A percentile compares a stretch with the other conserved stretches of the same genome.
Evolutionary conservation across 2,113 vertebrate species (phyloP).

Genomic region (Parus major): DNA sequence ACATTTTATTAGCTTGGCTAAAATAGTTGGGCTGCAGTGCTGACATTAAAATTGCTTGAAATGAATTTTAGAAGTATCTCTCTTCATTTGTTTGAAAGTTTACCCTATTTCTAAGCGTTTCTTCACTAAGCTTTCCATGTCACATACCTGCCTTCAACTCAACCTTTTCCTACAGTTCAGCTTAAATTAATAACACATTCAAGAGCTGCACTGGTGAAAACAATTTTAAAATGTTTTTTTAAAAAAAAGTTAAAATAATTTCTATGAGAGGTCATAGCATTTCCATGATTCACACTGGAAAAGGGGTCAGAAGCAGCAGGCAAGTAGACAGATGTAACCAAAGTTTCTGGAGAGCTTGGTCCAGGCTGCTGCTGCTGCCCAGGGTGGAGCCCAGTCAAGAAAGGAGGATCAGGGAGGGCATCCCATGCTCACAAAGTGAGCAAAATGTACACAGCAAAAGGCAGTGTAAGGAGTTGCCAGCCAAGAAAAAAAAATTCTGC

Average conservation of each 20-base stretch:
- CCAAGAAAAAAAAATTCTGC: background rate
- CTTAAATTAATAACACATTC: background rate
- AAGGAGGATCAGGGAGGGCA: background rate
- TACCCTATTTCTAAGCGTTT: background rate
- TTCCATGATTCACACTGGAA: background rate
- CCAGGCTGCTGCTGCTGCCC: background rate
- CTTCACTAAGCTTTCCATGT: background rate
- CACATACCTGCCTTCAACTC: background rate
- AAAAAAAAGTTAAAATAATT: background rate
- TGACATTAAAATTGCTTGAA: background rate
- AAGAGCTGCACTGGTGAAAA: background rate
- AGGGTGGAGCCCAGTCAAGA: accelerated
- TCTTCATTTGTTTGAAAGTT: background rate
- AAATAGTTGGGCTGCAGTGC: background rate
- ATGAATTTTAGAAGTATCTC: background rate
- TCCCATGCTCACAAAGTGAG: background rate
- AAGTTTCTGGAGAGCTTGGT: background rate
- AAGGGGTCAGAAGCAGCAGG: background rate
- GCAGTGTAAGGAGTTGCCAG: background rate
- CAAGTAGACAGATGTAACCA: background rate
- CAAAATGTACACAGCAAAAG: background rate
- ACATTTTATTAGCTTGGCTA: background rate
- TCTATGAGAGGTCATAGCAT: background rate
- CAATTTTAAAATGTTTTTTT: background rate
- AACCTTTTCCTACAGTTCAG: background rate